A percentile compares a stretch with the other conserved stretches of the same genome.
Evolutionary conservation across 2,888 invertebrate species (phyloP).

Genomic region (Coelinius sp.): DNA sequence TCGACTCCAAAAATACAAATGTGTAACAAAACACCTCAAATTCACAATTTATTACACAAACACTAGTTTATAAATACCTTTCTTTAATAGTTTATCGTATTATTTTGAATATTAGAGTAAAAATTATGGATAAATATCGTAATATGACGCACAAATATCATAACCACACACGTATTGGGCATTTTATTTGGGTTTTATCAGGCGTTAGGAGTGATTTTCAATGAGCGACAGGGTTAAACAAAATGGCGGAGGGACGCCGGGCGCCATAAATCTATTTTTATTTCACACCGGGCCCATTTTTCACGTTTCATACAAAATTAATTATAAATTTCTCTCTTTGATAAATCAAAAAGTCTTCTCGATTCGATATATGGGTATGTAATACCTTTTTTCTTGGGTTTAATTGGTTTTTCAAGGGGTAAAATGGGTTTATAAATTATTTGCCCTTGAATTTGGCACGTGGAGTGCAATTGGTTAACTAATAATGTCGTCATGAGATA

Average conservation of each 20-base stretch:
- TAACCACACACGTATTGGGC: not conserved
- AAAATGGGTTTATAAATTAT: not conserved
- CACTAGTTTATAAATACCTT: no score
- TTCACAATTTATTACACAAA: not conserved
- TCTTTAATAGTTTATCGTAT: no score
- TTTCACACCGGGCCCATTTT: no score
- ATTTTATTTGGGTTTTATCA: not conserved
- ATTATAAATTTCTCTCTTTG: no score
- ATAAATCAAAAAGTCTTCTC: no score
- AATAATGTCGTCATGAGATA: constrained; percentile 5
- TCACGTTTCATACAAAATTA: no score
- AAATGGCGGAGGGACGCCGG: not conserved
- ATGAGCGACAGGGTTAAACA: not conserved
- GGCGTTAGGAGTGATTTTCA: not conserved
- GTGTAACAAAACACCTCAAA: not conserved
- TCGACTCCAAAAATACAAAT: no score
- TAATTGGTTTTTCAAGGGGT: not conserved
- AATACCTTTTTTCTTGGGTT: not conserved
- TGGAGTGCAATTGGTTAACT: not conserved
- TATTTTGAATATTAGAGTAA: no score
- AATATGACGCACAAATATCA: not conserved
- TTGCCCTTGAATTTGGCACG: not conserved
- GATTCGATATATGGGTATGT: not conserved
- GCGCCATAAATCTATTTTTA: no score
- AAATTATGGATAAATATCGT: no score